These are phyloP conservation scores for Rana temporaria DNA, from an alignment of 2,113 vertebrate species.

Conservation along the genomic window DNA sequence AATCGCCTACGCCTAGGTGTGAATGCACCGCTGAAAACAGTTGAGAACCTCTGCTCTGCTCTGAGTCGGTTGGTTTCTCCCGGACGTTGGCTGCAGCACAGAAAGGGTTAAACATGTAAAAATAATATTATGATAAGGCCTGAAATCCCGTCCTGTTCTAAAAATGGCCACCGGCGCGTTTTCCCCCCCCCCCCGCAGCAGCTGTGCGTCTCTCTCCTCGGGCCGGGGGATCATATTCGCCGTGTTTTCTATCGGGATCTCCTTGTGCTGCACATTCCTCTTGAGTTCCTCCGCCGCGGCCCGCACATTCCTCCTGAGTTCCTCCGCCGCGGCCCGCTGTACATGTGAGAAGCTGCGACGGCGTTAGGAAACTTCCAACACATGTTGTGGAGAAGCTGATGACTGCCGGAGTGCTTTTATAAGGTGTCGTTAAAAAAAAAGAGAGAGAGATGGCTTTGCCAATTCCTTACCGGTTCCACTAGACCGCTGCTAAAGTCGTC, in stretches of 20 bases:
- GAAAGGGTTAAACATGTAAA: conserved; percentile 6
- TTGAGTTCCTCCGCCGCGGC: too few species aligned
- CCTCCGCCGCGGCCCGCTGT: conserved; percentile 26
- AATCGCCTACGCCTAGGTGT: too few species aligned
- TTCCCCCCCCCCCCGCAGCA: conserved; percentile 10
- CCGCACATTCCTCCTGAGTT: conserved; percentile 37
- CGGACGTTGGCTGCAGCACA: neutral
- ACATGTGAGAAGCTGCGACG: conserved; percentile 52
- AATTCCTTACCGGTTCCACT: too few species aligned
- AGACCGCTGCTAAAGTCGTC: too few species aligned
- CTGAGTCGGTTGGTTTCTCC: neutral
- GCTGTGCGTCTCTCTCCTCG: conserved; percentile 18
- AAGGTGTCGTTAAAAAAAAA: neutral
- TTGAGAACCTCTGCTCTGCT: too few species aligned
- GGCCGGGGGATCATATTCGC: conserved; percentile 46
- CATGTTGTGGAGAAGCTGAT: conserved; percentile 18
- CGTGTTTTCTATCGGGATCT: conserved; percentile 42
- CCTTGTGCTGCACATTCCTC: conserved; percentile 34
- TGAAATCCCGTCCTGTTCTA: conserved; percentile 44
- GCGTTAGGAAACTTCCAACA: conserved; percentile 33
- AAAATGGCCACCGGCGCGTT: conserved; percentile 36
- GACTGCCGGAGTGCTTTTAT: conserved; percentile 23
- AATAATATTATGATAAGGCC: conserved; percentile 13
- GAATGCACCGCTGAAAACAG: too few species aligned
- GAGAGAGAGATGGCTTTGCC: too few species aligned